phyloP scores from a whole-genome alignment of 2,113 vertebrate species.

The Rissa tridactyla region DNA sequence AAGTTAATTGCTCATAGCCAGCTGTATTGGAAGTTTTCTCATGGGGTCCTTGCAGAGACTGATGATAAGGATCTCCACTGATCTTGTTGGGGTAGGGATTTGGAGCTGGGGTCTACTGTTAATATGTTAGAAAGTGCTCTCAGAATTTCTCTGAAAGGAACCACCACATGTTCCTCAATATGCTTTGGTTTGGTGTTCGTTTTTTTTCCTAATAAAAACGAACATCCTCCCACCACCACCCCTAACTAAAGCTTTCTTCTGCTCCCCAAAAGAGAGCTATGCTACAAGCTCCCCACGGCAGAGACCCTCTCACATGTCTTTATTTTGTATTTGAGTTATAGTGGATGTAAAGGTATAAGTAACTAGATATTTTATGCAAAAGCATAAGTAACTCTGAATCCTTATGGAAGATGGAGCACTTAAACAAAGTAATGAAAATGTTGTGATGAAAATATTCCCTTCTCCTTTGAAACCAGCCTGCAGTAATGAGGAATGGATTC shows the following conservation, averaged over 20 bases:
- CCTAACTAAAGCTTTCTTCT: background rate
- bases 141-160: background rate
- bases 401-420: background rate
- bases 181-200: background rate
- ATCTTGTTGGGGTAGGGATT: background rate
- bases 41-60: background rate
- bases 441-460: background rate
- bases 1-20: background rate
- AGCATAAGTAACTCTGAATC: background rate
- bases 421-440: background rate
- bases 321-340: background rate
- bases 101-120: background rate
- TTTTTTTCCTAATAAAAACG: background rate
- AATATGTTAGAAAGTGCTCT: background rate
- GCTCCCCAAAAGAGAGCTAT: background rate
- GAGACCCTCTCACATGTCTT: background rate
- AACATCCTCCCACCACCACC: rapidly evolving
- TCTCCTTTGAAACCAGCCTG: background rate
- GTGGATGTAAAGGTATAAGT: background rate
- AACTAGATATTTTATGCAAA: background rate
- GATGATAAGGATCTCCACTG: background rate
- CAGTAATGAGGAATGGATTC: background rate
- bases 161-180: rapidly evolving
- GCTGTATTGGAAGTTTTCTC: background rate
- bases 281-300: background rate